phyloP scores from a whole-genome alignment of 2,888 invertebrate genomes.

The Nasonia oneida region DNA sequence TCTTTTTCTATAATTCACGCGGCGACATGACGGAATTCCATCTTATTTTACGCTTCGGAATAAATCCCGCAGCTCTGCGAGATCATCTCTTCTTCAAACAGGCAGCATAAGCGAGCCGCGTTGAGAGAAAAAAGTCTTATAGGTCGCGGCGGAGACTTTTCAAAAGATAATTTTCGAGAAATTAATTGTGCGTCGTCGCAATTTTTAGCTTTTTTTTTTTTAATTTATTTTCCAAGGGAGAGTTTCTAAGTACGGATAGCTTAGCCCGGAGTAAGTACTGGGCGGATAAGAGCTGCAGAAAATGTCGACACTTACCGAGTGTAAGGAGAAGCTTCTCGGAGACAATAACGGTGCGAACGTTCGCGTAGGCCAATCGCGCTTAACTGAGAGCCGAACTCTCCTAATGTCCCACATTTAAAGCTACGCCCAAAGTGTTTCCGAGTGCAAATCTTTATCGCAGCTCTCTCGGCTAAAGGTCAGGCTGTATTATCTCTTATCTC shows the following conservation, averaged over 20 bases:
- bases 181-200: background rate
- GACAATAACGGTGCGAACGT: background rate
- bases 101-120: background rate
- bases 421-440: background rate
- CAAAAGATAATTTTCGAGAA: background rate
- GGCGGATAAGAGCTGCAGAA: background rate
- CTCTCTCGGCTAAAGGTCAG: slow-evolving; percentile 2
- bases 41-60: background rate
- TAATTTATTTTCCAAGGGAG: background rate
- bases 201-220: background rate
- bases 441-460: background rate
- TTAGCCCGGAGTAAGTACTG: background rate
- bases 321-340: background rate
- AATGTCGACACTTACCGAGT: background rate
- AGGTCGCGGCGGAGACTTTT: background rate
- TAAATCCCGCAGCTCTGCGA: background rate
- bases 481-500: background rate
- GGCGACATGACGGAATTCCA: background rate
- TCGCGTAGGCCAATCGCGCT: background rate
- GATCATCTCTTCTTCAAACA: background rate
- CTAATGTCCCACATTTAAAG: background rate
- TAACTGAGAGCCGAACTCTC: background rate
- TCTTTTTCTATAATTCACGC: no score
- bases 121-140: background rate
- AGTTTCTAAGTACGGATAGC: background rate